Evolutionary conservation across 2,888 invertebrate genomes (phyloP).

Genomic region (Girardia tigrina): DNA sequence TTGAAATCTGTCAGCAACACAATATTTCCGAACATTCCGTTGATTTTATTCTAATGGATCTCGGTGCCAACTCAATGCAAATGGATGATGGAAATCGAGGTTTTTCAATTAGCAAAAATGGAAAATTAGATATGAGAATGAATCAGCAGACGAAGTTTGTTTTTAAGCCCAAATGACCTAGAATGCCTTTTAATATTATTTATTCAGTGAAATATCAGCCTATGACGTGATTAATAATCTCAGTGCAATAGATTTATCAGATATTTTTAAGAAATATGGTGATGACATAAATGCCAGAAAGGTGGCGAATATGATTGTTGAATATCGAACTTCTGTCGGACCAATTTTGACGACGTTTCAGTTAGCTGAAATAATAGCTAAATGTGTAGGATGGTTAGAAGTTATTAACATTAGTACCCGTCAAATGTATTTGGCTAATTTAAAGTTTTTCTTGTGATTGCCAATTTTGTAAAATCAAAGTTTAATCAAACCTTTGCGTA

Average conservation of each 20-base stretch:
- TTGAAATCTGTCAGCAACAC: constrained; percentile 63
- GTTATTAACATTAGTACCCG: not conserved
- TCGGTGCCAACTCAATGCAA: constrained; percentile 89
- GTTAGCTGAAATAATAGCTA: constrained; percentile 61
- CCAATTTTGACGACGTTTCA: constrained; percentile 68
- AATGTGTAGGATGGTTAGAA: constrained; percentile 28
- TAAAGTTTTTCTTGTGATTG: too few relatives aligned
- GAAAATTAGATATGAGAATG: constrained; percentile 89
- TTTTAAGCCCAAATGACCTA: too few relatives aligned
- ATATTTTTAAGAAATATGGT: constrained; percentile 76
- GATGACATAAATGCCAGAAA: constrained; percentile 73
- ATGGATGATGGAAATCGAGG: constrained; percentile 68
- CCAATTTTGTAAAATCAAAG: too few relatives aligned
- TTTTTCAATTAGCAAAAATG: constrained; percentile 66
- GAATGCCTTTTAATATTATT: too few relatives aligned
- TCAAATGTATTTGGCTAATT: not conserved
- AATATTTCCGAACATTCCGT: constrained; percentile 57
- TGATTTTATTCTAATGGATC: constrained; percentile 77
- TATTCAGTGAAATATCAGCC: constrained; percentile 57
- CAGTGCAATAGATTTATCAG: constrained; percentile 64
- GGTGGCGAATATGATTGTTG: constrained; percentile 70
- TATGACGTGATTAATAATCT: constrained; percentile 70
- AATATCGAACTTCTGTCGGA: constrained; percentile 64
- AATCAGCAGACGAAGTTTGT: constrained; percentile 54
- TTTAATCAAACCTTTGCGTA: too few relatives aligned